Conservation (phyloP, 2,888 invertebrate species). For the Gortyna flavago region DNA sequence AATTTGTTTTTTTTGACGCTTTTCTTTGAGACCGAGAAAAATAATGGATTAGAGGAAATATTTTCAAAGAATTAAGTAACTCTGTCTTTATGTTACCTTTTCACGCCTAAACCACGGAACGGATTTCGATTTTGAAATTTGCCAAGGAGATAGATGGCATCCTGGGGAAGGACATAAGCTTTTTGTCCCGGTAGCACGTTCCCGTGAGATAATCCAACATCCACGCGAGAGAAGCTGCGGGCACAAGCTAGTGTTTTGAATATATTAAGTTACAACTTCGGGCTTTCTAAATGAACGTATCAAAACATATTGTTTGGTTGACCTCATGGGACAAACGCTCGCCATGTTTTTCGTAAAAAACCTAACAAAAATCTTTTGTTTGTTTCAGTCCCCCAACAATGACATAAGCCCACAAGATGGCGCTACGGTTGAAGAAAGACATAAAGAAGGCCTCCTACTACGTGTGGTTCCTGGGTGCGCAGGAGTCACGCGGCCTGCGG, state of each 20-base stretch:
- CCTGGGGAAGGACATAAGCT: neutral
- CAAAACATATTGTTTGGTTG: neutral
- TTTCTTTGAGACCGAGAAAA: neutral
- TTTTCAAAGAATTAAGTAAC: neutral
- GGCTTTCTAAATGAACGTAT: neutral
- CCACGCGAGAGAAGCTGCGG: accelerated
- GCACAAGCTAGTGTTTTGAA: neutral
- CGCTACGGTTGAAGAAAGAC: constrained; percentile 94
- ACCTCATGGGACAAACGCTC: neutral
- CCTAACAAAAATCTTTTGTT: constrained; percentile 41
- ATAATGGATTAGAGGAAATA: neutral
- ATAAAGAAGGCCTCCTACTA: constrained; percentile 97
- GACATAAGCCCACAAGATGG: constrained; percentile 91
- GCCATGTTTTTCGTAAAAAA: neutral
- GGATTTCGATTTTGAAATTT: neutral
- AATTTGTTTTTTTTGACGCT: neutral
- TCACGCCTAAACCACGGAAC: neutral
- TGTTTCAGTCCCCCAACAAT: constrained; percentile 81
- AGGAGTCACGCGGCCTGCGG: constrained; percentile 96
- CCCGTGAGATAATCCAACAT: neutral
- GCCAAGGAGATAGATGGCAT: neutral
- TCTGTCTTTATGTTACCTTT: neutral
- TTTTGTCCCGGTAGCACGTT: neutral
- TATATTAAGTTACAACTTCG: neutral
- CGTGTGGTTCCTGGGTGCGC: constrained; percentile 98